phyloP scores from a whole-genome alignment of 2,888 invertebrate genomes.

The Brachyopa scutellaris region DNA sequence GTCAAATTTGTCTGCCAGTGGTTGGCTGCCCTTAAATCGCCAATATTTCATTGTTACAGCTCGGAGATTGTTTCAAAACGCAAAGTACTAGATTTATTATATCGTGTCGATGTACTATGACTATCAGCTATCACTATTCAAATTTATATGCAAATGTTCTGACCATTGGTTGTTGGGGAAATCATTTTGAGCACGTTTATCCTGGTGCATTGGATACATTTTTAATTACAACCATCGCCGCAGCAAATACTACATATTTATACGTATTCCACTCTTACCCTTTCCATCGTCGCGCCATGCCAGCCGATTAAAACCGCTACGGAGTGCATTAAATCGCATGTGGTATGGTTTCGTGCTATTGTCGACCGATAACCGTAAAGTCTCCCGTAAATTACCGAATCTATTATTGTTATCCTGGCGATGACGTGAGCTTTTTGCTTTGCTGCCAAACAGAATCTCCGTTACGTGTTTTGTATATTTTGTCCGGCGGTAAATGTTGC shows the following conservation, averaged over 20 bases:
- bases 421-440: slow-evolving; percentile 54
- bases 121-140: slow-evolving; percentile 55
- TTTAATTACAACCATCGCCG: slow-evolving; percentile 53
- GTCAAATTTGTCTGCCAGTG: too few relatives aligned
- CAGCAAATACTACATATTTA: not conserved
- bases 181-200: slow-evolving; percentile 54
- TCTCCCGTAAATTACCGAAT: slow-evolving; percentile 61
- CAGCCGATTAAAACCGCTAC: too few relatives aligned
- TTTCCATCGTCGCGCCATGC: slow-evolving; percentile 30
- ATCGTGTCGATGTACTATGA: slow-evolving; percentile 28
- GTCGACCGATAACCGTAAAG: slow-evolving; percentile 54
- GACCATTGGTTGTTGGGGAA: slow-evolving; percentile 22
- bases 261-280: too few relatives aligned
- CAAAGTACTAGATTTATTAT: slow-evolving; percentile 52
- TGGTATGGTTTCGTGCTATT: slow-evolving; percentile 49
- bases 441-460: slow-evolving; percentile 54
- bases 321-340: slow-evolving; percentile 65
- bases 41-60: too few relatives aligned
- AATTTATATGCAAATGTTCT: slow-evolving; percentile 53
- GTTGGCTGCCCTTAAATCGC: too few relatives aligned
- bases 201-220: slow-evolving; percentile 64
- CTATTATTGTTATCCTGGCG: slow-evolving; percentile 60
- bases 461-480: slow-evolving; percentile 57
- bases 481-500: slow-evolving; percentile 24
- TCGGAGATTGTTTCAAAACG: too few relatives aligned